Evolutionary conservation across 64 coral and sea anemone genomes (phyloP), one percentile per base, ranked within the genome.

Genomic region (Montipora foliosa): DNA sequence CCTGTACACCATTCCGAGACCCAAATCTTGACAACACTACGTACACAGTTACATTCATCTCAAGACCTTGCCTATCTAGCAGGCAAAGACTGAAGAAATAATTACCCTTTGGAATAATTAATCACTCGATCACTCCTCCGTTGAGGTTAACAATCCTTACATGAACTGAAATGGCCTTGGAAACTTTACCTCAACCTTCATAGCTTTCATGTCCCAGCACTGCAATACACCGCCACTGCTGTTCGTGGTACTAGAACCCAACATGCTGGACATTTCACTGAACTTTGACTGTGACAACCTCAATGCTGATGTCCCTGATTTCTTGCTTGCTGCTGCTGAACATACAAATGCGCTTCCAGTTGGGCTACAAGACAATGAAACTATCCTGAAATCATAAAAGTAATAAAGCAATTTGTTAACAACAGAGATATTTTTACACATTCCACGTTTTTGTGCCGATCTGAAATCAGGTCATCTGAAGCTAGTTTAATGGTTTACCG

Each of bases 281-380:
- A 25, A 44, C 53, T 79, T 79, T 25, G 79, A 74, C 44, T 83
- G 77, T 47, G 58, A 89, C 37, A 85, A 77, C 22, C 84, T 66
- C 58, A 84, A 53, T 79, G 89, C 24, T 86, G 73, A 91, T 16
- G 76, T 81, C 25, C 25, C 17, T n/a, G 69, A 16, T 87, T 93
- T 95, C 47, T 66, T 93, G 8, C 72, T 88, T 25, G 90, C 87
- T 52, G 95, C 92, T 13, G 95, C 92, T 76, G 98, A 96, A 93
- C 98, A 99, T 11, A 99, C 98, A 52, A 96, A 99, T 12, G 89
- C 85, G 51, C 14, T 78, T 21, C 98, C 95, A 14, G 95, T 96
- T 20, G 98, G 98, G 71, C 98, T 96, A 66, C 98, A 99, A 4
- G 98, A 91, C 73, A 99, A 59, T 61, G 98, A 99, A 4, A 99